These are phyloP conservation scores for Progne subis DNA, from an alignment of 2,113 vertebrate genomes.

Conservation along the genomic window DNA sequence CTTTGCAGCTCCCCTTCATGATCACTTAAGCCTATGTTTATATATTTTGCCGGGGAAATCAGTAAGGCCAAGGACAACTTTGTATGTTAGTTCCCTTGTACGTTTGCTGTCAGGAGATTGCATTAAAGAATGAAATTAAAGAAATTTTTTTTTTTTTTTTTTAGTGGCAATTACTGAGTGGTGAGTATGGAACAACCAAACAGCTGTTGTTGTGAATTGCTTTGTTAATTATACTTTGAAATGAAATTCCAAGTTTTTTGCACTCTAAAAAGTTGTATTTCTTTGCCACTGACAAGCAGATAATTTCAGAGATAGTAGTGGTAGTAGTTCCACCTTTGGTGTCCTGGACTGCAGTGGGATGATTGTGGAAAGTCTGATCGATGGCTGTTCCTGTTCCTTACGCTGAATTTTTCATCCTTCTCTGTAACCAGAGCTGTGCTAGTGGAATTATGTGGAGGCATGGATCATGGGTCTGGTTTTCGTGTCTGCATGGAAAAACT, in stretches of 20 bases:
- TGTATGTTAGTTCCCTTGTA: background rate
- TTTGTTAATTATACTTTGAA: background rate
- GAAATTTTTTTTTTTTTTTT: background rate
- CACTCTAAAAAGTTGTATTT: background rate
- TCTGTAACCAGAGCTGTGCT: background rate
- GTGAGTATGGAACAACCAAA: background rate
- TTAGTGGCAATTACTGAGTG: background rate
- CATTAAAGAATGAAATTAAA: background rate
- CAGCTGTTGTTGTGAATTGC: background rate
- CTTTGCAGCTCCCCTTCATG: background rate
- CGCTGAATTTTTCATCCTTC: background rate
- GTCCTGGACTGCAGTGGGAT: background rate
- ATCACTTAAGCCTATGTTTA: background rate
- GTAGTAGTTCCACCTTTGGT: background rate
- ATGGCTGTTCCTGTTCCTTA: background rate
- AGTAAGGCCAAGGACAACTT: background rate
- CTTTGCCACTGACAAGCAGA: background rate
- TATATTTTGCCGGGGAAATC: background rate
- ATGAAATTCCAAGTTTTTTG: background rate
- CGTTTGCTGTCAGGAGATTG: background rate
- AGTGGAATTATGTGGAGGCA: fast-evolving
- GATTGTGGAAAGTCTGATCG: fast-evolving
- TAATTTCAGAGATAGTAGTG: background rate
- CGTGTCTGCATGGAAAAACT: fast-evolving
- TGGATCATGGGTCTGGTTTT: background rate